Evolutionary conservation across 2,797 vertebrate genomes (phyloP).

Genomic region (Enteromius anoplus): DNA sequence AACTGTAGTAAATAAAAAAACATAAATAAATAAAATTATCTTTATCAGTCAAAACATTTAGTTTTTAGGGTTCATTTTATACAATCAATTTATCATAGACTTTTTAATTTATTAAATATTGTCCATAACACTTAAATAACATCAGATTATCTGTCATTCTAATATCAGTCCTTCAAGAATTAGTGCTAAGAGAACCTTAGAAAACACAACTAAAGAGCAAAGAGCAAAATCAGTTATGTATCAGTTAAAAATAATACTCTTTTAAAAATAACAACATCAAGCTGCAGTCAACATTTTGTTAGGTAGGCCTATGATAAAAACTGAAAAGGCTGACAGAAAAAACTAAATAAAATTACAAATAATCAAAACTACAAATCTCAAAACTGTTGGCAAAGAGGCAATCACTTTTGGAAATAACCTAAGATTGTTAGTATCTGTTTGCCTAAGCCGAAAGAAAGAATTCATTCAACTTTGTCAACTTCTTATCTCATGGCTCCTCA

Average conservation of each 20-base stretch:
- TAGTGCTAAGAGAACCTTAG: background rate
- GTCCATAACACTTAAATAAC: background rate
- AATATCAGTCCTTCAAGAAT: background rate
- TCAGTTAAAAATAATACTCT: background rate
- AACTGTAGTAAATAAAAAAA: background rate
- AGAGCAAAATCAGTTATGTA: background rate
- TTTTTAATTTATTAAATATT: background rate
- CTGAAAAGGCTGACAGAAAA: background rate
- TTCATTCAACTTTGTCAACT: background rate
- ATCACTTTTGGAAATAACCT: background rate
- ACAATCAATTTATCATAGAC: background rate
- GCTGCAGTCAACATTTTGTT: background rate
- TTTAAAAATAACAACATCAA: background rate
- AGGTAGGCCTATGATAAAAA: background rate
- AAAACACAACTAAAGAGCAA: background rate
- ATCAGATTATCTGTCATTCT: background rate
- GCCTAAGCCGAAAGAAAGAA: background rate
- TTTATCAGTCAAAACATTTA: background rate
- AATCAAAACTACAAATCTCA: background rate
- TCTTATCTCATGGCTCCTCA: conserved; percentile 23
- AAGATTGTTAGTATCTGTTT: background rate
- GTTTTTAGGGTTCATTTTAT: background rate
- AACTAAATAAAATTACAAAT: background rate
- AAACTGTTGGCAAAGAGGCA: background rate
- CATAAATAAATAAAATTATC: background rate